Percentiles rank a stretch among this genome's conserved stretches.
Evolutionary conservation across 2,797 vertebrate genomes (phyloP).

Genomic region (Liparis tanakae): DNA sequence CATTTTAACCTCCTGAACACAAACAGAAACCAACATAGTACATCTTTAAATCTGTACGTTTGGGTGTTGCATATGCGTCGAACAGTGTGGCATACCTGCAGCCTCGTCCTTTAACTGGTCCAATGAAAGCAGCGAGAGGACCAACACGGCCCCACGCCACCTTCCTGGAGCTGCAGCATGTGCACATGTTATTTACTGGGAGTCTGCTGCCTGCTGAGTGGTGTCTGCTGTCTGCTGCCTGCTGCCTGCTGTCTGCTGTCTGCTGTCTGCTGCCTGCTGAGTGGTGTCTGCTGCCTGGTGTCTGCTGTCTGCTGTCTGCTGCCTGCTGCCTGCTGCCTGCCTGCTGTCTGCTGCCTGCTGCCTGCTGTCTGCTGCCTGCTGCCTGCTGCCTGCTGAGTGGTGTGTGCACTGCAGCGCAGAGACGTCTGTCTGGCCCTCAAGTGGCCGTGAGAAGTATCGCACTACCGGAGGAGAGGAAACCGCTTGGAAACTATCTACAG

Average conservation of each 20-base stretch:
- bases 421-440: constrained; percentile 29
- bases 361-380: too few relatives aligned
- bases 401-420: constrained; percentile 49
- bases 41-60: neutral
- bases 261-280: too few relatives aligned
- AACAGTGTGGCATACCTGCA: neutral
- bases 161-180: constrained; percentile 14
- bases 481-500: constrained; percentile 66
- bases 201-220: neutral
- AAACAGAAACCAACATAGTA: neutral
- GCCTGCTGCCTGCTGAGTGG: neutral
- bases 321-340: too few relatives aligned
- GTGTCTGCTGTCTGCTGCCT: too few relatives aligned
- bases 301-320: too few relatives aligned
- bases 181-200: constrained; percentile 24
- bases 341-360: too few relatives aligned
- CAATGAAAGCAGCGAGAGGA: constrained; percentile 20
- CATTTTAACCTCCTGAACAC: neutral
- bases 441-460: constrained; percentile 37
- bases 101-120: constrained; percentile 11
- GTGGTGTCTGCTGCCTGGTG: too few relatives aligned
- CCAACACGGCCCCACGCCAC: constrained; percentile 7
- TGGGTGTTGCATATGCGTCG: constrained; percentile 12
- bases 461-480: constrained; percentile 39
- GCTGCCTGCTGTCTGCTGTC: too few relatives aligned